Percentiles rank a stretch among this genome's conserved stretches.
phyloP scores from a whole-genome alignment of 2,113 vertebrate species.

The Anarrhichthys ocellatus region DNA sequence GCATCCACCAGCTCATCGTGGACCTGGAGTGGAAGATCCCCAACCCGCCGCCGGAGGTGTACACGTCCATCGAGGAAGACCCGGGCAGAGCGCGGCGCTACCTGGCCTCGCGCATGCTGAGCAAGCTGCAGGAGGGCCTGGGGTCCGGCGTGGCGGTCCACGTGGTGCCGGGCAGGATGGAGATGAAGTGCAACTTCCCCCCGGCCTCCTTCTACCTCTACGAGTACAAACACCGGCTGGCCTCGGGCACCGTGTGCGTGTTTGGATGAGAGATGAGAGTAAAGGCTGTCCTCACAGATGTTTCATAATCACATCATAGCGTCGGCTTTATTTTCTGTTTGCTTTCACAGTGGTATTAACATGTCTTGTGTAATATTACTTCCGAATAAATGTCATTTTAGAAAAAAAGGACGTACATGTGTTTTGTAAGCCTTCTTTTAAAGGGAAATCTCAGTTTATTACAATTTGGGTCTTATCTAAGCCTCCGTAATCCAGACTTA shows the following conservation, averaged over 20 bases:
- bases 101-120: slow-evolving; percentile 79
- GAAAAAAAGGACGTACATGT: slow-evolving; percentile 12
- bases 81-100: slow-evolving; percentile 75
- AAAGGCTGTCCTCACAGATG: slow-evolving; percentile 37
- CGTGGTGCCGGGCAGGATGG: slow-evolving; percentile 80
- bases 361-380: slow-evolving; percentile 30
- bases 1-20: slow-evolving; percentile 81
- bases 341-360: slow-evolving; percentile 37
- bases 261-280: slow-evolving; percentile 68
- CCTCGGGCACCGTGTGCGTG: slow-evolving; percentile 81
- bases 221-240: slow-evolving; percentile 83
- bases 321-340: slow-evolving; percentile 39
- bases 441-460: slow-evolving; percentile 4
- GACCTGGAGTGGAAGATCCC: slow-evolving; percentile 85
- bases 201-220: slow-evolving; percentile 79
- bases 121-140: slow-evolving; percentile 81
- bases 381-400: slow-evolving; percentile 54
- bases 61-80: slow-evolving; percentile 82
- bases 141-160: slow-evolving; percentile 73
- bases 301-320: slow-evolving; percentile 18
- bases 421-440: background rate
- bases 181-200: slow-evolving; percentile 82
- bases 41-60: slow-evolving; percentile 81
- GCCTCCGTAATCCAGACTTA: background rate
- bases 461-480: background rate